These are phyloP conservation scores for Sebastes variabilis DNA, from an alignment of 2,797 vertebrate species.

Conservation along the genomic window DNA sequence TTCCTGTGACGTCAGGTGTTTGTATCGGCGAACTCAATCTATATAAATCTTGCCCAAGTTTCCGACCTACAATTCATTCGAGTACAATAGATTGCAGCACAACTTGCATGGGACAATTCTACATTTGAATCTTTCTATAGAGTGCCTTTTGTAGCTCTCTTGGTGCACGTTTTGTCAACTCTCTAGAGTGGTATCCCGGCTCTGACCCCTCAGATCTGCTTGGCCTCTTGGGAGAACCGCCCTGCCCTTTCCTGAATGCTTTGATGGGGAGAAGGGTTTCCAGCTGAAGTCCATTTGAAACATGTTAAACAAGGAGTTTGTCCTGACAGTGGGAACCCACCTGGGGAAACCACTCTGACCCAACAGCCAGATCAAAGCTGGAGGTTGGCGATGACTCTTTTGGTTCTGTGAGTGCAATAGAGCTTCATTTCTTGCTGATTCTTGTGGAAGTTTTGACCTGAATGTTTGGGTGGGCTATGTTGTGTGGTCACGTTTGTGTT, in stretches of 20 bases:
- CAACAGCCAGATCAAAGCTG: constrained; percentile 15
- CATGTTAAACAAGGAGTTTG: not conserved
- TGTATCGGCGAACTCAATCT: no score
- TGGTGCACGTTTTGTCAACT: not conserved
- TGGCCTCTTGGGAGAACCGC: not conserved
- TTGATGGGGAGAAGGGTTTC: constrained; percentile 13
- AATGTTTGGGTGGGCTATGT: constrained; percentile 16
- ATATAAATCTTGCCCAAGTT: no score
- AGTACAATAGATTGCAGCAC: no score
- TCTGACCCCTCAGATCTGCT: constrained; percentile 2
- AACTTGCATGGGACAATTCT: not conserved
- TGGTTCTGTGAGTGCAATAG: not conserved
- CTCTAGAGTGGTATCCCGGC: not conserved
- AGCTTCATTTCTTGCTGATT: not conserved
- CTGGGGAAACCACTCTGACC: constrained; percentile 3
- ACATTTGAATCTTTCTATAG: not conserved
- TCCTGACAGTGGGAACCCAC: constrained; percentile 17
- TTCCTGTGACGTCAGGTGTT: no score
- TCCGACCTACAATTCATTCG: accelerated
- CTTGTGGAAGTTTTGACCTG: constrained; percentile 1
- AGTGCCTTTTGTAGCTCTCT: not conserved
- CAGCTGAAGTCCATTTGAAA: not conserved
- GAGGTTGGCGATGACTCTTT: not conserved
- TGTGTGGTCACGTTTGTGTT: not conserved
- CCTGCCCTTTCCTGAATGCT: not conserved